These are phyloP conservation scores for Drosophila nr. medialis DNA, from an alignment of 2,888 invertebrate genomes.

Conservation along the genomic window DNA sequence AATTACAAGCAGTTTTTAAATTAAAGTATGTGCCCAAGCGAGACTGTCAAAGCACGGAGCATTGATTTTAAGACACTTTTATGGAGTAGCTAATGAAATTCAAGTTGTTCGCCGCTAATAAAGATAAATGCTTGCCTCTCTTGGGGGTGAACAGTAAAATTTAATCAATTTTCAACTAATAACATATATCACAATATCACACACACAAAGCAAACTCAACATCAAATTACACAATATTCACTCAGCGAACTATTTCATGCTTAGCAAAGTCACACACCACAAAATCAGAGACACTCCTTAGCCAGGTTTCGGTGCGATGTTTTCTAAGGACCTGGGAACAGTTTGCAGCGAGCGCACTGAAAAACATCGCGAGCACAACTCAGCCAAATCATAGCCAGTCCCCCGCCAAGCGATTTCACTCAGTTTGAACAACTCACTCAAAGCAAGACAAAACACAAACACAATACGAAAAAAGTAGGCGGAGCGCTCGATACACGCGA, in stretches of 20 bases:
- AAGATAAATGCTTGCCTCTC: slow-evolving; percentile 49
- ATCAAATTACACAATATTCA: background rate
- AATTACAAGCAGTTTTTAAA: slow-evolving; percentile 72
- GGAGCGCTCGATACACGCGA: slow-evolving; percentile 65
- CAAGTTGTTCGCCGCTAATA: slow-evolving; percentile 31
- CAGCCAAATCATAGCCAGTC: slow-evolving; percentile 21
- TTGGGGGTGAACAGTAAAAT: slow-evolving; percentile 5
- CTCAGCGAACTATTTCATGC: background rate
- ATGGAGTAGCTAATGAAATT: slow-evolving; percentile 30
- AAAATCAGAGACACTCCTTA: slow-evolving; percentile 37
- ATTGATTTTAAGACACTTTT: slow-evolving; percentile 31
- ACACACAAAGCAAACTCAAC: background rate
- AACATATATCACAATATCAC: slow-evolving; percentile 15
- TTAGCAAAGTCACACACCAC: slow-evolving; percentile 48
- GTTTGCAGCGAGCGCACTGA: slow-evolving; percentile 28
- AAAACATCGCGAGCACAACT: slow-evolving; percentile 26
- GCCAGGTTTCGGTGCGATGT: slow-evolving; percentile 39
- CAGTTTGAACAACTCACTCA: slow-evolving; percentile 50
- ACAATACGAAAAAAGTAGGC: slow-evolving; percentile 73
- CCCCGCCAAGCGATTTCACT: slow-evolving; percentile 43
- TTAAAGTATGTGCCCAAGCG: slow-evolving; percentile 35
- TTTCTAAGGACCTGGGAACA: slow-evolving; percentile 69
- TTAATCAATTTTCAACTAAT: slow-evolving; percentile 12
- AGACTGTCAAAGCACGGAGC: slow-evolving; percentile 8
- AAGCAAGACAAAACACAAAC: slow-evolving; percentile 34